Evolutionary conservation across 2,888 invertebrate genomes (phyloP), one percentile per base, ranked within the genome.

Genomic region (Patella caerulea): DNA sequence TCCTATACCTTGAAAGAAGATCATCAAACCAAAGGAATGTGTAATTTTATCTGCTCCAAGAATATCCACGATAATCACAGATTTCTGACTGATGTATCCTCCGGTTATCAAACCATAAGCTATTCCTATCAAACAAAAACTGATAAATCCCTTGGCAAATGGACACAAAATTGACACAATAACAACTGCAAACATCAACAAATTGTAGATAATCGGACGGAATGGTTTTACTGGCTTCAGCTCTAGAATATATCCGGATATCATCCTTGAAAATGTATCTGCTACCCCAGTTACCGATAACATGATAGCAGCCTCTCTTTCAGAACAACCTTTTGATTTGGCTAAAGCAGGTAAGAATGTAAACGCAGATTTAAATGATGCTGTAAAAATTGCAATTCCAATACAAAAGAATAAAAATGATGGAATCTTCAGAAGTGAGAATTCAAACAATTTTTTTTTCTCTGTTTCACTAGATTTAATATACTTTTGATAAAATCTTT

Each of bases 1-100:
- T 11, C 87, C 87, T 11, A 88, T 19, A 29, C 88, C 87, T 77
- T 89, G 89, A 73, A 88, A 89, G 72, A 80, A 78, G 17, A 87
- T 82, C 70, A 88, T 72, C 45, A 88, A 65, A 15, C 89, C 89
- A 76, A 89, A 87, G 0, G 88, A 87, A 77, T 83, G 87, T 17
- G 84, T 76, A 7, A 88, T 79, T 73, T 85, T 83, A 73, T 87
- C 85, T 53, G 84, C 82, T 29, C 89, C 89, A 29, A 89, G 78
- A 45, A 88, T 81, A 77, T 89, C 88, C 29, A 89, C 87, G 24
- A 87, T 78, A 0, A 89, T 81, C 2, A 89, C 87, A 5, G 88
- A 87, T 75, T 89, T 89, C 83, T 88, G 89, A 2, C 88, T 86
- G 7, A 88, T 83, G 72, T 86, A 88, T 11, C 84, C 81, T 15